phyloP scores from a whole-genome alignment of 2,888 invertebrate species.

The Gymnosoma rotundatum region DNA sequence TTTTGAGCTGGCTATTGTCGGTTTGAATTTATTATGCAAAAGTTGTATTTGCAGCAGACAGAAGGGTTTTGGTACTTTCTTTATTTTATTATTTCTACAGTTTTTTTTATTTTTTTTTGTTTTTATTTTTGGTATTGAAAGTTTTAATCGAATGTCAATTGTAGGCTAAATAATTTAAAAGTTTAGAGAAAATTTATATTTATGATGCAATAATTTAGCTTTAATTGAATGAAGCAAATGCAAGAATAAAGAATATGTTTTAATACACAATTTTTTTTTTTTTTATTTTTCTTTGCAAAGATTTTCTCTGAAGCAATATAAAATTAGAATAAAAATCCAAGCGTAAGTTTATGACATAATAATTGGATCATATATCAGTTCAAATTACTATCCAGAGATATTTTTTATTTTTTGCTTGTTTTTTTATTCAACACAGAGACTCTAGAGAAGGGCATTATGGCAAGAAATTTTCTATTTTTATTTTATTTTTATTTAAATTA shows the following conservation, averaged over 20 bases:
- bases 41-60: slow-evolving; percentile 29
- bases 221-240: no score
- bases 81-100: background rate
- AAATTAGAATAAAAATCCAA: background rate
- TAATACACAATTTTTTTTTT: no score
- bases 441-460: background rate
- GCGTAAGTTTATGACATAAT: slow-evolving; percentile 2
- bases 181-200: slow-evolving; percentile 19
- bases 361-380: background rate
- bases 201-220: background rate
- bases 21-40: slow-evolving; percentile 45
- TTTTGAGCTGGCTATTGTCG: background rate
- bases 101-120: no score
- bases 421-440: background rate
- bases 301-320: no score
- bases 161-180: slow-evolving; percentile 7
- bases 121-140: slow-evolving; percentile 14
- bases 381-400: background rate
- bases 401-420: background rate
- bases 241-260: no score
- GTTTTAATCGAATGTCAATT: slow-evolving; percentile 53
- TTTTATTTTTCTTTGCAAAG: no score
- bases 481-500: background rate
- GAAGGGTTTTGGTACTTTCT: slow-evolving; percentile 9
- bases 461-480: background rate